phyloP scores from a whole-genome alignment of 2,888 invertebrate species.

The Hesperia comma region DNA sequence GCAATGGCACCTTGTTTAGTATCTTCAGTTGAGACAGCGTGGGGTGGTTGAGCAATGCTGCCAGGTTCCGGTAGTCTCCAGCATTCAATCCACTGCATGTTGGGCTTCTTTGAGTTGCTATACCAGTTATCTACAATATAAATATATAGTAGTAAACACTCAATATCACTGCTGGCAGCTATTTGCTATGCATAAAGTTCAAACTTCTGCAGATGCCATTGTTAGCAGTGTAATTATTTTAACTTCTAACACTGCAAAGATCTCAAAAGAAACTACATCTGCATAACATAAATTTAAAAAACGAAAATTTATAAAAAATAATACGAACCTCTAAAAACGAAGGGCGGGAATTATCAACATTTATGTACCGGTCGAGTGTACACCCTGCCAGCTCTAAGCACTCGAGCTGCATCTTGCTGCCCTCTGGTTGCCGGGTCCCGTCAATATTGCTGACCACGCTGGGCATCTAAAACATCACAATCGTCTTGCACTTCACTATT shows the following conservation, averaged over 20 bases:
- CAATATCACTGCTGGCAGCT: no score
- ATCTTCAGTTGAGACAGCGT: slow-evolving; percentile 91
- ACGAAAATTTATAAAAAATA: slow-evolving; percentile 20
- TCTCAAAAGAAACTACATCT: no score
- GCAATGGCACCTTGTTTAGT: slow-evolving; percentile 93
- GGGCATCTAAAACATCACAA: slow-evolving; percentile 68
- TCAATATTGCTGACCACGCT: slow-evolving; percentile 67
- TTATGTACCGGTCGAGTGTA: slow-evolving; percentile 90
- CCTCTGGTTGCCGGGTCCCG: slow-evolving; percentile 58
- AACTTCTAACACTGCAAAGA: no score
- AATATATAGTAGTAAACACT: not conserved
- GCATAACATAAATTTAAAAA: not conserved
- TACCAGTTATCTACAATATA: slow-evolving; percentile 83
- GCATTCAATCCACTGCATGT: slow-evolving; percentile 96
- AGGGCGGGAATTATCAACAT: slow-evolving; percentile 88
- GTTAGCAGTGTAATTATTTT: no score
- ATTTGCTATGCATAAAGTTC: no score
- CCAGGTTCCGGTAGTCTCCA: slow-evolving; percentile 94
- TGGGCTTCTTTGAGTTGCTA: slow-evolving; percentile 87
- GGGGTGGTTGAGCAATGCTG: slow-evolving; percentile 87
- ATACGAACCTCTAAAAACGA: slow-evolving; percentile 85
- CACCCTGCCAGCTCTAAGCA: slow-evolving; percentile 91
- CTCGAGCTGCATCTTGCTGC: slow-evolving; percentile 83
- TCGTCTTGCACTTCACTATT: not conserved
- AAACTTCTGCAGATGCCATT: no score